Evolutionary conservation across 2,113 vertebrate genomes (phyloP).

Genomic region (Aythya baeri): DNA sequence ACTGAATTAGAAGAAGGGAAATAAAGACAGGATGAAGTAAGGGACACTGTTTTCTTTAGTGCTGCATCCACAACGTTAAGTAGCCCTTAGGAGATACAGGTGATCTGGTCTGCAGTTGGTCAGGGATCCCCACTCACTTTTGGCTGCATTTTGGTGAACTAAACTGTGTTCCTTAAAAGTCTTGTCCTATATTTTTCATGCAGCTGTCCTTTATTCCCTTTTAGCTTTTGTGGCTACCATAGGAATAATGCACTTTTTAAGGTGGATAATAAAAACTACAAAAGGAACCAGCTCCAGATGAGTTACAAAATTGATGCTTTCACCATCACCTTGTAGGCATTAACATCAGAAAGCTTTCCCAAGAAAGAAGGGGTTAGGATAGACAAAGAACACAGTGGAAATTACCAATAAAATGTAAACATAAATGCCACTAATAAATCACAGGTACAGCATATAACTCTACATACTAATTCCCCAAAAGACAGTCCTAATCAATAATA

Average conservation of each 20-base stretch:
- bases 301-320: neutral
- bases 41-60: accelerated
- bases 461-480: neutral
- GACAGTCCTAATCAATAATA: neutral
- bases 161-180: neutral
- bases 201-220: neutral
- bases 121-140: neutral
- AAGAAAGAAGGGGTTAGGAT: neutral
- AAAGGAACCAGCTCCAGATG: neutral
- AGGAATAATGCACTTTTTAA: neutral
- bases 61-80: neutral
- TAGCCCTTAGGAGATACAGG: neutral
- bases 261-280: neutral
- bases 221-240: neutral
- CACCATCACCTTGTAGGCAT: neutral
- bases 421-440: neutral
- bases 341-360: conserved; percentile 19
- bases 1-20: neutral
- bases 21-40: neutral
- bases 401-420: neutral
- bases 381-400: neutral
- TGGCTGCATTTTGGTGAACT: neutral
- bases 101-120: neutral
- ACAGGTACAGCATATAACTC: neutral
- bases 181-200: neutral